A percentile compares a stretch with the other conserved stretches of the same genome.
Conservation (phyloP, 2,888 invertebrate genomes). For the Cataglyphis rosenhaueri region DNA sequence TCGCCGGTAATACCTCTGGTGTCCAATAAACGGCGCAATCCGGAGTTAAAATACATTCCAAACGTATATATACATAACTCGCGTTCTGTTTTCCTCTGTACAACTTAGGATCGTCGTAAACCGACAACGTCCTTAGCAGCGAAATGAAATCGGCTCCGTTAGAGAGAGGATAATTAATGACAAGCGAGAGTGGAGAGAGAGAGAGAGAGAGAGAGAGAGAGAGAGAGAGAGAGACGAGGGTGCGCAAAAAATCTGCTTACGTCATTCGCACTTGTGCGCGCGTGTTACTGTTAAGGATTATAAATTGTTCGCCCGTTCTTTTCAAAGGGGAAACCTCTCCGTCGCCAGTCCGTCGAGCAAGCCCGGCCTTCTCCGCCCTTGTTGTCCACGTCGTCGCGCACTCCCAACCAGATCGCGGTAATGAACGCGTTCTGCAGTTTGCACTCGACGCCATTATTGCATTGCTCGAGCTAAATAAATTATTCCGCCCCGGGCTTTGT, state of each 20-base stretch:
- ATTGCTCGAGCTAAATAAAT: conserved; percentile 81
- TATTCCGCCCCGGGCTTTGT: conserved; percentile 72
- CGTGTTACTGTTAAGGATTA: conserved; percentile 47
- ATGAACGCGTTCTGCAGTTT: conserved; percentile 76
- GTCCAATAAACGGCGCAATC: conserved; percentile 66
- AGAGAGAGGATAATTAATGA: conserved; percentile 36
- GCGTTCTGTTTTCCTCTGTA: background rate
- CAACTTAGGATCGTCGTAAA: background rate
- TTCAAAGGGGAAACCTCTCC: conserved; percentile 22
- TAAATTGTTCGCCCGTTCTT: conserved; percentile 44
- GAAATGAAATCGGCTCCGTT: conserved; percentile 16
- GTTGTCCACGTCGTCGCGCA: conserved; percentile 61
- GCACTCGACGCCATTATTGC: conserved; percentile 78
- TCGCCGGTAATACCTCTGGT: conserved; percentile 65
- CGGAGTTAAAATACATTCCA: conserved; percentile 30
- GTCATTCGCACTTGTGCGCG: conserved; percentile 39
- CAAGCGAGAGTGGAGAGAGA: background rate
- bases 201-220: background rate
- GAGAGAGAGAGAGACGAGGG: background rate
- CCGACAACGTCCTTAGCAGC: background rate
- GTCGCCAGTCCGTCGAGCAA: background rate
- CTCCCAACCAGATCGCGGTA: conserved; percentile 73
- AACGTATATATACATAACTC: background rate
- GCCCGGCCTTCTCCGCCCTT: conserved; percentile 35
- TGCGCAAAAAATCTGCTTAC: conserved; percentile 19